Evolutionary conservation across 2,888 invertebrate species (phyloP).

Genomic region (Zeuzera pyrina): DNA sequence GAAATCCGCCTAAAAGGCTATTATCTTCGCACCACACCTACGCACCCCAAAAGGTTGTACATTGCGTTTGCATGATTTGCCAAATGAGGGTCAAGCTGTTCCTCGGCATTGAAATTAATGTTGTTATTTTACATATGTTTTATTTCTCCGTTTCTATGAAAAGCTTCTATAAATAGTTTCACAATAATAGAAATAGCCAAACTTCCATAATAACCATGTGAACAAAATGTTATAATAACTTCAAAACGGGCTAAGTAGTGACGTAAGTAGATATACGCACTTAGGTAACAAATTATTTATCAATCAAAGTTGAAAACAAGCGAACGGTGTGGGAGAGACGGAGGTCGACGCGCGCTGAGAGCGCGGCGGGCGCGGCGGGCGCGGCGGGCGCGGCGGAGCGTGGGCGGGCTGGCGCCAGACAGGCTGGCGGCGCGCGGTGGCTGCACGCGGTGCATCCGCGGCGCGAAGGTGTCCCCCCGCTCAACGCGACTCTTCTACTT

Average conservation of each 20-base stretch:
- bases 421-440: slow-evolving; percentile 51
- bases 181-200: background rate
- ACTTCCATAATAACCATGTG: slow-evolving; percentile 5
- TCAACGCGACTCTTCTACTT: slow-evolving; percentile 17
- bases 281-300: slow-evolving; percentile 70
- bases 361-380: slow-evolving; percentile 16
- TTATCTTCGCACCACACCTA: slow-evolving; percentile 25
- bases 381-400: slow-evolving; percentile 17
- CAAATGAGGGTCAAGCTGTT: slow-evolving; percentile 16
- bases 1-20: slow-evolving; percentile 12
- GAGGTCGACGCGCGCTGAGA: slow-evolving; percentile 13
- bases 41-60: slow-evolving; percentile 24
- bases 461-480: slow-evolving; percentile 49
- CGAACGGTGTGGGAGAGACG: slow-evolving; percentile 23
- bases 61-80: slow-evolving; percentile 22
- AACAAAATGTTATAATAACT: slow-evolving; percentile 32
- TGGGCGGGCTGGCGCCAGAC: slow-evolving; percentile 48
- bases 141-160: background rate
- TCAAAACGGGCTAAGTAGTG: slow-evolving; percentile 42
- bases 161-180: background rate
- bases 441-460: slow-evolving; percentile 51
- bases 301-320: slow-evolving; percentile 72
- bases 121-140: background rate
- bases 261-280: too few species aligned
- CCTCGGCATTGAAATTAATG: slow-evolving; percentile 19